Base-by-base conservation (phyloP, 2,113 vertebrate genomes). In the Chaetura pelagica region DNA sequence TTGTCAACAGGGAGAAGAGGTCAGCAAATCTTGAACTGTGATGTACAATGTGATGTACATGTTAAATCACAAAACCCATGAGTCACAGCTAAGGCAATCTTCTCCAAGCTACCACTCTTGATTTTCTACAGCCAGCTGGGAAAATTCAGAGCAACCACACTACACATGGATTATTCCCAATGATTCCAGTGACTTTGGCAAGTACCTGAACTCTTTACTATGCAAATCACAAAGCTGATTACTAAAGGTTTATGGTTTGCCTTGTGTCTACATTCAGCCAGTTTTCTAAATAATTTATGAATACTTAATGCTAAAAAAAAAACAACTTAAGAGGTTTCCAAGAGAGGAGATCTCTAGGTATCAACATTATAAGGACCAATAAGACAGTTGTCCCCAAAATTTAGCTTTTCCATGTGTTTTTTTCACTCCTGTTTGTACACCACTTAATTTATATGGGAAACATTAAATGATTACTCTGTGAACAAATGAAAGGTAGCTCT, bases 41-140 rank as follows among this genome's bases (percentile, higher is more conserved):
- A 48, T 32, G 29, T 26, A 59, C 15, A 48, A 18, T 23, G 54
- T 21, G 14, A 42, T 46, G 44, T 17, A 52, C 0, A 0, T 61
- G 5, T 32, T 62, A 71, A 54, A 72, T 57, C 63, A 76, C 40
- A 80, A 55, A 91, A 26, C 7, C 18, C 40, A 7, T 30, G 27
- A 20, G 19, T 40, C 35, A 79, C 19, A 68, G 7, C 26, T 48
- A 69, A 77, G 30, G 26, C 9, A 77, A 69, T 38, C 24, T 76
- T 80, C 52, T 92, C 20, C 58, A 68, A 16, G 49, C 9, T 78
- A 49, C 44, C 23, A 32, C 26, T 84, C 40, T 26, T 34, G 68
- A 1, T 44, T 69, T 87, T 79, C 55, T 52, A 30, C n/a, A 81
- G 14, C 20, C 29, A 44, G 30, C 9, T 44, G 35, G 51, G 35